Evolutionary conservation across 2,888 invertebrate genomes (phyloP).

Genomic region (Apomyelois bistriatella): DNA sequence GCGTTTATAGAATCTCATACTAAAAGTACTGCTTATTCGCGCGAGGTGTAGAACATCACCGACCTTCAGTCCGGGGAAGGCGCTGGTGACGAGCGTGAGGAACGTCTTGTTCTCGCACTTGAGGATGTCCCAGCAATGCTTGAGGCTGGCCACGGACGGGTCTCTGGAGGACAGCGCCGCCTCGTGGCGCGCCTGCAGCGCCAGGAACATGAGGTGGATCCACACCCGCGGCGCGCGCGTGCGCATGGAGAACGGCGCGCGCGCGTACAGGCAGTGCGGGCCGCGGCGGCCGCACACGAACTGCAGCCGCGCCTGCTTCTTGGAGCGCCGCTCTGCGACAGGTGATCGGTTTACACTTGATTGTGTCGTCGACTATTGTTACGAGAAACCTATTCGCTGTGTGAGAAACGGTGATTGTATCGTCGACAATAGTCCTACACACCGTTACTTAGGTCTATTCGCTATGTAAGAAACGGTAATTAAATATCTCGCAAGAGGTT

Average conservation of each 20-base stretch:
- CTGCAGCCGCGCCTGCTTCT: conserved; percentile 92
- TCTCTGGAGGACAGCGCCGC: conserved; percentile 90
- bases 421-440: no score
- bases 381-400: no score
- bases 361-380: no score
- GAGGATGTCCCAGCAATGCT: conserved; percentile 96
- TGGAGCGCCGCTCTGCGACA: conserved; percentile 86
- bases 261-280: conserved; percentile 92
- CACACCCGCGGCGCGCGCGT: conserved; percentile 92
- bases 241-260: conserved; percentile 87
- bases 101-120: conserved; percentile 95
- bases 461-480: no score
- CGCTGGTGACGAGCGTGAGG: conserved; percentile 94
- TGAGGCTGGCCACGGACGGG: conserved; percentile 89
- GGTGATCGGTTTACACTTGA: no score
- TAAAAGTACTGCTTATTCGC: neutral
- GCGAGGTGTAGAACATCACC: neutral
- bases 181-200: conserved; percentile 90
- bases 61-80: conserved; percentile 89
- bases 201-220: conserved; percentile 98
- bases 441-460: no score
- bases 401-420: no score
- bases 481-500: no score
- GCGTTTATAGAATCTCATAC: no score
- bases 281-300: conserved; percentile 93